Conservation (phyloP, 2,113 vertebrate species). For the Sapayoa aenigma region DNA sequence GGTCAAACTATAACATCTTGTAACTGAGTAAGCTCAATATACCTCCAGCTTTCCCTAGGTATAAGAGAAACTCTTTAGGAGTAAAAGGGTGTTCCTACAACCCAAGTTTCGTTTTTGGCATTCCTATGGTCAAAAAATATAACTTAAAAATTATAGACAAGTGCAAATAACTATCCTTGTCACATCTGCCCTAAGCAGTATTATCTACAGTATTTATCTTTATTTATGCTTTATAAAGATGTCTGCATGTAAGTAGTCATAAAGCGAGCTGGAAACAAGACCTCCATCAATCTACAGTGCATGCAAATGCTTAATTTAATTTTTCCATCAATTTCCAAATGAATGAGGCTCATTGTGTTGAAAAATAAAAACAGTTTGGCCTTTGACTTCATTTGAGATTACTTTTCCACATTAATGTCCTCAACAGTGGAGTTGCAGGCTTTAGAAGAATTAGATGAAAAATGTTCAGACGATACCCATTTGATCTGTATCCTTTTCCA, state of each 20-base stretch:
- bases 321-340: conserved; percentile 51
- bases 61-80: background rate
- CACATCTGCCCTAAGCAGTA: background rate
- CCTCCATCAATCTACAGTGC: conserved; percentile 15
- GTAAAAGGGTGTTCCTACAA: background rate
- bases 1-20: background rate
- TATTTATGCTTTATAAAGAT: background rate
- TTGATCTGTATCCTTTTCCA: conserved; percentile 25
- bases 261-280: conserved; percentile 6
- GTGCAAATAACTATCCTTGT: background rate
- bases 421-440: background rate
- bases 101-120: background rate
- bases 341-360: conserved; percentile 28
- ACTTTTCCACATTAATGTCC: conserved; percentile 4
- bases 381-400: conserved; percentile 38
- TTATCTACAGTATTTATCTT: background rate
- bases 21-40: background rate
- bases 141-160: background rate
- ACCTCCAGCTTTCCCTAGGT: background rate
- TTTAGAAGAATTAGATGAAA: conserved; percentile 33
- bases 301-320: conserved; percentile 52
- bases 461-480: background rate
- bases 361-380: conserved; percentile 54
- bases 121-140: background rate
- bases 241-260: background rate